Conservation (phyloP, 2,113 vertebrate species). For the Bostrychus sinensis region DNA sequence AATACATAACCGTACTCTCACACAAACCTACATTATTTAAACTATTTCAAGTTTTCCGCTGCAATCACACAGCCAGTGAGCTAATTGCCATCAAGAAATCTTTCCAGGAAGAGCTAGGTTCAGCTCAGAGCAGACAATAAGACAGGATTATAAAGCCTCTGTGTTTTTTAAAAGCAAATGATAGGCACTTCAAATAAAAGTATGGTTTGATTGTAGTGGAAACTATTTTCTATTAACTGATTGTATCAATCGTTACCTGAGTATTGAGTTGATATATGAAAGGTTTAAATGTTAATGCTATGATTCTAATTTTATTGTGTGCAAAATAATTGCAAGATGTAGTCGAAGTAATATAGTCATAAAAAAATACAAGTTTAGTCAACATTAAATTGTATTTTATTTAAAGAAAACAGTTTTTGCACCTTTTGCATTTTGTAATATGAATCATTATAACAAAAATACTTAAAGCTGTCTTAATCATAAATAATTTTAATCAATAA, state of each 20-base stretch:
- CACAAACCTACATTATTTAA: conserved; percentile 21
- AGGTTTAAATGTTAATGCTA: background rate
- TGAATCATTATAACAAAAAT: too few species aligned
- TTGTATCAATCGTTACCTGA: background rate
- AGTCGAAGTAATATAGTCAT: too few species aligned
- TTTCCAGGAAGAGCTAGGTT: conserved; percentile 10
- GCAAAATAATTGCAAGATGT: background rate
- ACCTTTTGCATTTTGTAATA: too few species aligned
- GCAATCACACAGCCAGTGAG: conserved; percentile 34
- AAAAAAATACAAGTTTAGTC: too few species aligned
- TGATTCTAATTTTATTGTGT: background rate
- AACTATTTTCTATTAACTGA: background rate
- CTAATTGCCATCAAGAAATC: conserved; percentile 44
- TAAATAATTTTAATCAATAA: too few species aligned
- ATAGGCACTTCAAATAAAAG: conserved; percentile 1
- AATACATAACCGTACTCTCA: conserved; percentile 32
- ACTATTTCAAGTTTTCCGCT: conserved; percentile 20
- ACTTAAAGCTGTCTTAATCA: too few species aligned
- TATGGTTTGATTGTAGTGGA: background rate
- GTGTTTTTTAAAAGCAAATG: background rate
- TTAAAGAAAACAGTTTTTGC: too few species aligned
- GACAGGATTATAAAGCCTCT: background rate
- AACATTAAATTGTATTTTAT: too few species aligned
- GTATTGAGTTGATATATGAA: too few species aligned
- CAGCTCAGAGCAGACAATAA: conserved; percentile 1